Base-by-base conservation (phyloP, 1,140 invertebrate species). In the Conus betulinus region DNA sequence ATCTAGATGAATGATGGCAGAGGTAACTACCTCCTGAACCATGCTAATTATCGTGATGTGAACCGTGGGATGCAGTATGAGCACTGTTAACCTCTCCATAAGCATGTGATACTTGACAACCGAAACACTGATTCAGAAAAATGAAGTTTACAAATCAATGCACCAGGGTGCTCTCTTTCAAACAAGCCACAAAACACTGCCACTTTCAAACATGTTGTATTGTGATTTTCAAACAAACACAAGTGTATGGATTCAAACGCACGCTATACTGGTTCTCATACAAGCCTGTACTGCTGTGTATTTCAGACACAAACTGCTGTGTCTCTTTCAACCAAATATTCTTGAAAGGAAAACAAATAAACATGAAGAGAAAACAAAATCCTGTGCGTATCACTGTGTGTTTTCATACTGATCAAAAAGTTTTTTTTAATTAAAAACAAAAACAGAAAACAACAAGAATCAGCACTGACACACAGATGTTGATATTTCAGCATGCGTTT, bases 401-500 rank as follows among this genome's bases (percentile, higher is more conserved):
- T 82, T 13, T 39, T 11, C 11, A 52, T n/a, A 79, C 51, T 13
- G 23, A 13, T 79, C 13, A 15, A 25, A 79, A 79, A 79, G 23
- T 82, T 20, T 82, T 27, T 82, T n/a, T 52, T 6, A 82, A 25
- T 82, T 7, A 6, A 82, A 82, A 27, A 82, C 8, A 2, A 2
- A 39, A 82, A 25, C 8, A n/a, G 2, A 82, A 82, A 27, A 82
- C 15, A 60, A 60, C 8, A 60, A 60, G 15, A 1, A 60, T 11
- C 15, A 17, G 13, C 53, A 39, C 96, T 98, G 57, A 95, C 97
- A 52, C 94, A 98, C 6, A 98, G 98, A 94, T 97, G 97, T 27
- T 94, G 96, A 82, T 98, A 98, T 94, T 98, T 98, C 93, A 97
- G 98, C 85, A 92, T 97, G 3, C 97, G 98, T 97, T 98, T 98